Evolutionary conservation across 1,140 invertebrate genomes (phyloP).

Genomic region (Lamellibrachia luymesi): DNA sequence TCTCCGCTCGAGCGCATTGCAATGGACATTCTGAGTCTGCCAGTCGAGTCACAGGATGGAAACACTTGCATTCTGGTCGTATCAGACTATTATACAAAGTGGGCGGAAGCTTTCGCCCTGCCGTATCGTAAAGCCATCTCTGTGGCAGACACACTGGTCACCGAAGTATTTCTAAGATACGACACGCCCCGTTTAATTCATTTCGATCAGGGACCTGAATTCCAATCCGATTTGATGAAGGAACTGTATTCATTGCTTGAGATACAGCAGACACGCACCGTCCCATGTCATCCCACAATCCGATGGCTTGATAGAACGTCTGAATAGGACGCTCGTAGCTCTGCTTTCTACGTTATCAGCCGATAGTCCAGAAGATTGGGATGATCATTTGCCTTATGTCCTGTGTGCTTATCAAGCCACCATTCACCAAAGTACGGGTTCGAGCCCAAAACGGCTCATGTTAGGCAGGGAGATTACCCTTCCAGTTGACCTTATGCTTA

Average conservation of each 20-base stretch:
- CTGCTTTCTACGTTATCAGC: slow-evolving; percentile 36
- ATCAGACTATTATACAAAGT: slow-evolving; percentile 29
- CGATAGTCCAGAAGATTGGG: slow-evolving; percentile 32
- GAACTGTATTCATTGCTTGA: slow-evolving; percentile 28
- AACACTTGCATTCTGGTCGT: slow-evolving; percentile 42
- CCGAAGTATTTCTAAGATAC: slow-evolving; percentile 44
- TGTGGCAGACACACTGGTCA: slow-evolving; percentile 23
- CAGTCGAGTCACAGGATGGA: slow-evolving; percentile 21
- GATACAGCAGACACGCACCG: slow-evolving; percentile 30
- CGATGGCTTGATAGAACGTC: slow-evolving; percentile 32
- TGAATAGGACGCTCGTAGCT: slow-evolving; percentile 36
- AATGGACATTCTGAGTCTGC: slow-evolving; percentile 28
- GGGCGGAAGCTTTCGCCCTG: background rate
- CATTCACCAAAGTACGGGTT: slow-evolving; percentile 32
- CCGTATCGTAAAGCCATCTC: too few species aligned
- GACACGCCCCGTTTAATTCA: slow-evolving; percentile 48
- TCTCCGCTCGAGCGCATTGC: slow-evolving; percentile 24
- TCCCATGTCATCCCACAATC: slow-evolving; percentile 28
- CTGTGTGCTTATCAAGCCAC: slow-evolving; percentile 33
- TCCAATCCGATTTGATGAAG: slow-evolving; percentile 28
- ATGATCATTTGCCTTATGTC: slow-evolving; percentile 29
- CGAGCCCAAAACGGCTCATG: slow-evolving; percentile 33
- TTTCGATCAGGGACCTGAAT: slow-evolving; percentile 47
- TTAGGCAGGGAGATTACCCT: slow-evolving; percentile 32
- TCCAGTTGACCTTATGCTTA: slow-evolving; percentile 35